Base-by-base conservation (phyloP, 2,888 invertebrate species). In the Coelopa pilipes region DNA sequence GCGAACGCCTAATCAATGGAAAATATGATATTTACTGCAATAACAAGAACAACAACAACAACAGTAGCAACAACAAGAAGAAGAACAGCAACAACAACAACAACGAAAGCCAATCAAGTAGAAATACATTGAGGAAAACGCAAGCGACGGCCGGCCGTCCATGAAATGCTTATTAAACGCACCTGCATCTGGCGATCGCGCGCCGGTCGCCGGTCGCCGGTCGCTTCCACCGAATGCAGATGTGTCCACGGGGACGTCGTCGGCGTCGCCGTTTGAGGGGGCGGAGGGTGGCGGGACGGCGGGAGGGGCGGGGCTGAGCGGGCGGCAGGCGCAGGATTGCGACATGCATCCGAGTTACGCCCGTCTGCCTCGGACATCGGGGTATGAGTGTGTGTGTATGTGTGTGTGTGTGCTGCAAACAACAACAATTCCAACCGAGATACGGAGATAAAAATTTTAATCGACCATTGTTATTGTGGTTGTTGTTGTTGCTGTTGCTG, bases 91-190 rank as follows among this genome's bases (percentile, higher is more conserved):
- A 34, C 67, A 53, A 3, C 34, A 24, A 67, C 50, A 67, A 53
- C 24, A 24, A 69, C 60, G 46, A 70, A 46, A 47, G 47, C 70
- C 19, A 50, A 11, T 34, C 34, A 34, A 34, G 4, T 34, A 34
- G 34, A 34, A 34, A 34, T 34, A 34, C 34, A 34, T 34, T 34
- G 34, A 34, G 34, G 34, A 34, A 34, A 34, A 34, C 2, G 34
- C 34, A 34, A 34, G 46, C 13, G 17, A 59, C 13, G 17, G 21
- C 59, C 21, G 59, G 24, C 59, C 11, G 24, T 49, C 63, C n/a
- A 65, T 59, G 55, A 68, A 68, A 68, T 68, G 62, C 73, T 73
- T 68, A 73, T 73, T 68, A 68, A 73, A 73, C 69, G 69, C 69
- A 73, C 69, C 69, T 73, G 73, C 66, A 46, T 21, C 19, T 34